Percentiles rank a stretch among this genome's conserved stretches.
Evolutionary conservation across 2,888 invertebrate species (phyloP).

Genomic region (Meliscaeva auricollis): DNA sequence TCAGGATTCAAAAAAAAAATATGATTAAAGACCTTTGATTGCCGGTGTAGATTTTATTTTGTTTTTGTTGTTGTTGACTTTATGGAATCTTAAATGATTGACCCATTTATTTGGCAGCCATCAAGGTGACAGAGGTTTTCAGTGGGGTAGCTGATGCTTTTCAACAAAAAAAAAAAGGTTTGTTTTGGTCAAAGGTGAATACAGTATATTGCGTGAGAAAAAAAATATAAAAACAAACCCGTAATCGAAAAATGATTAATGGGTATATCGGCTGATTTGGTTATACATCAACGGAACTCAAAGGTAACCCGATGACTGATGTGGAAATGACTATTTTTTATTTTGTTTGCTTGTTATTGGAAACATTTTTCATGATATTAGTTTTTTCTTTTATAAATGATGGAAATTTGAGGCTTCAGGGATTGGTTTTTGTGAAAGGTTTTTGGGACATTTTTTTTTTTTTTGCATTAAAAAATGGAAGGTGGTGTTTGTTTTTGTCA

Average conservation of each 20-base stretch:
- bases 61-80: too few relatives aligned
- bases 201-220: not conserved
- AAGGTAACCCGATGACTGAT: slow-evolving; percentile 48
- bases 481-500: too few relatives aligned
- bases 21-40: slow-evolving; percentile 30
- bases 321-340: slow-evolving; percentile 35
- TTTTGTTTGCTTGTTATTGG: not conserved
- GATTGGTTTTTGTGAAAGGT: not conserved
- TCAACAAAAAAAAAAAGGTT: not conserved
- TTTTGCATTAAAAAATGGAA: too few relatives aligned
- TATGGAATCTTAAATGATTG: slow-evolving; percentile 16
- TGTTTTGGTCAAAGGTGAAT: slow-evolving; percentile 6
- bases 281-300: slow-evolving; percentile 1
- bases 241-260: slow-evolving; percentile 56
- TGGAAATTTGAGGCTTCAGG: not conserved
- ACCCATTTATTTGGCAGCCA: slow-evolving; percentile 59
- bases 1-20: slow-evolving; percentile 27
- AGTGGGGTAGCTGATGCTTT: not conserved
- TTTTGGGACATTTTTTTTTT: not conserved
- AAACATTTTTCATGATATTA: not conserved
- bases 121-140: slow-evolving; percentile 36
- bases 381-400: not conserved
- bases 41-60: slow-evolving; percentile 19
- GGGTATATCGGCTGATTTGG: slow-evolving; percentile 20
- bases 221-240: not conserved